phyloP scores from a whole-genome alignment of 2,888 invertebrate genomes.

The Rutpela maculata region DNA sequence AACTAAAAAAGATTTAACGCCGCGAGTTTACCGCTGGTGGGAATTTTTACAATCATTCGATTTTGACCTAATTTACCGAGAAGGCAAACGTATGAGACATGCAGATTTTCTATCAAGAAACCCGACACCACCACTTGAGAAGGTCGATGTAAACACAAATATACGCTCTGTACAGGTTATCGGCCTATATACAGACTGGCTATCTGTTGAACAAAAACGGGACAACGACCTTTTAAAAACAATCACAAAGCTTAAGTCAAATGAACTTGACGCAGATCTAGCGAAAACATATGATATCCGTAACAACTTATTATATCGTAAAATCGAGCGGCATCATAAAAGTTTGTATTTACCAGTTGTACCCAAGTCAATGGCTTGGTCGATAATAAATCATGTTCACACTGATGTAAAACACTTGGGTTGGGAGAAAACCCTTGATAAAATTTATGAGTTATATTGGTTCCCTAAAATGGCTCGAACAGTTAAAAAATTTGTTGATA shows the following conservation, averaged over 20 bases:
- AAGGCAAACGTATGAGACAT: constrained; percentile 42
- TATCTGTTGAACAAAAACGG: constrained; percentile 47
- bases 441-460: constrained; percentile 64
- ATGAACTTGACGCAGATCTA: constrained; percentile 36
- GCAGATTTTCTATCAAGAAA: constrained; percentile 46
- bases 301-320: no score
- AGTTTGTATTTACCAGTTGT: constrained; percentile 56
- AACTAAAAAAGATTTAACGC: constrained; percentile 53
- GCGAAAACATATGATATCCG: no score
- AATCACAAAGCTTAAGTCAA: constrained; percentile 37
- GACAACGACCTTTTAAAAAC: constrained; percentile 43
- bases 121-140: constrained; percentile 25
- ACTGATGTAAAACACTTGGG: constrained; percentile 58
- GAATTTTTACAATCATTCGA: constrained; percentile 53
- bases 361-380: constrained; percentile 56
- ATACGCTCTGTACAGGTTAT: background rate
- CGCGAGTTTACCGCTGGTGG: constrained; percentile 58
- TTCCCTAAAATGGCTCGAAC: constrained; percentile 62
- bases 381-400: constrained; percentile 61
- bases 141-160: constrained; percentile 14
- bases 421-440: constrained; percentile 46
- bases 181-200: constrained; percentile 45
- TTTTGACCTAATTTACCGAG: constrained; percentile 46
- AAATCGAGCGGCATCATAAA: no score
- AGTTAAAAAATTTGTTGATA: constrained; percentile 64